These are phyloP conservation scores for Corella eumyota DNA, from an alignment of 23 tunicate genomes.

Conservation along the genomic window DNA sequence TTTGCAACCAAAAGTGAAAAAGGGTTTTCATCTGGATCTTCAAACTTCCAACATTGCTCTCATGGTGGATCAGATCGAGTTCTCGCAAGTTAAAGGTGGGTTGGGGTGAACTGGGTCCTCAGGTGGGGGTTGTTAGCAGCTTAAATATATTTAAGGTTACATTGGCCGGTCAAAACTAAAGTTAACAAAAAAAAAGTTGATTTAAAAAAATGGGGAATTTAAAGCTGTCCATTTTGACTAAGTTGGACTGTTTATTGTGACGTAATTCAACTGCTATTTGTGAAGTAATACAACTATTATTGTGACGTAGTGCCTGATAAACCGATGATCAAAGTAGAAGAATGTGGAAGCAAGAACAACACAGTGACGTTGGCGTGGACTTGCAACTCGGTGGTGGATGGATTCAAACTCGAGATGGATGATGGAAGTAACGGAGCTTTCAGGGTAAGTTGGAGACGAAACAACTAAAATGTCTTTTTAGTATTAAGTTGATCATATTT, in stretches of 20 bases:
- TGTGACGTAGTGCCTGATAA: slow-evolving; percentile 82
- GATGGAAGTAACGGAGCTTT: slow-evolving; percentile 79
- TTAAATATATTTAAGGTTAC: no score
- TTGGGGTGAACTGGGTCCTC: no score
- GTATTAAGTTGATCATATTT: not conserved
- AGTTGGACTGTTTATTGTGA: no score
- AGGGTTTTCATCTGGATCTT: slow-evolving; percentile 51
- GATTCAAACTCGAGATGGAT: slow-evolving; percentile 71
- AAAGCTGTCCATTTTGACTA: no score
- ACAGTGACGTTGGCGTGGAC: slow-evolving; percentile 79
- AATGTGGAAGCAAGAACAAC: slow-evolving; percentile 45
- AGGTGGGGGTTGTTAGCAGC: no score
- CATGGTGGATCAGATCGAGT: slow-evolving; percentile 38
- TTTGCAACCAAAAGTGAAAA: slow-evolving; percentile 18
- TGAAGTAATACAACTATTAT: no score
- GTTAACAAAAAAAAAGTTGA: no score
- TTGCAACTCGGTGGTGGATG: slow-evolving; percentile 24
- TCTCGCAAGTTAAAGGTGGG: slow-evolving; percentile 50
- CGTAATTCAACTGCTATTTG: no score
- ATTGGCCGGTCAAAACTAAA: no score
- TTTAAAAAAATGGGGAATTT: no score
- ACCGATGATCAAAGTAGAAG: slow-evolving; percentile 41
- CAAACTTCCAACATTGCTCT: slow-evolving; percentile 20
- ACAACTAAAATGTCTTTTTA: not conserved
- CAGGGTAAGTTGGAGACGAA: slow-evolving; percentile 36